Conservation (phyloP, 2,888 invertebrate species). For the Teleogryllus oceanicus region DNA sequence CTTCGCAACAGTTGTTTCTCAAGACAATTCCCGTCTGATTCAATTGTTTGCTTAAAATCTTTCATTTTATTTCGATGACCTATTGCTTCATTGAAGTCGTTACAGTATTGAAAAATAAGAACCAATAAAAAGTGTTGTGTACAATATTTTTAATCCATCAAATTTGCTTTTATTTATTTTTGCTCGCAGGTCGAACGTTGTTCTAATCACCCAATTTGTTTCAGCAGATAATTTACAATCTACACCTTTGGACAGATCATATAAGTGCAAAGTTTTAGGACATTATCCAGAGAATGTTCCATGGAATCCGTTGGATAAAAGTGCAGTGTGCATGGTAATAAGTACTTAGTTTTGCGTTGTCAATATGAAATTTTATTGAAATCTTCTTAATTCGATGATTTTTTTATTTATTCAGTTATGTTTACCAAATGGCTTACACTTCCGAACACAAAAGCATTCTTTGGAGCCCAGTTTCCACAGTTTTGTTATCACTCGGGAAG, state of each 20-base stretch:
- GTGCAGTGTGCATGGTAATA: conserved; percentile 92
- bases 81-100: no score
- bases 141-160: no score
- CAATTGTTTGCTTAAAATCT: no score
- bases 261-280: conserved; percentile 88
- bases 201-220: conserved; percentile 41
- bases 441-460: conserved; percentile 89
- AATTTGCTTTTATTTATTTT: no score
- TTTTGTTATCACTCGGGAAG: conserved; percentile 94
- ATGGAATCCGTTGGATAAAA: conserved; percentile 88
- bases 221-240: conserved; percentile 79
- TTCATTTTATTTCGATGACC: no score
- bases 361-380: not conserved
- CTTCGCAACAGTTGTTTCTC: no score
- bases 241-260: conserved; percentile 90
- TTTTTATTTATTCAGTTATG: conserved; percentile 66
- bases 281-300: conserved; percentile 91
- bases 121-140: no score
- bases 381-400: not conserved
- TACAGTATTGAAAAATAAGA: no score
- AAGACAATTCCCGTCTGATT: no score
- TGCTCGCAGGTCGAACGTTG: no score
- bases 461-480: conserved; percentile 88
- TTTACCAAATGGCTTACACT: conserved; percentile 88
- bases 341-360: not conserved